phyloP scores from a whole-genome alignment of 2,888 invertebrate species.

The Furcula furcula region DNA sequence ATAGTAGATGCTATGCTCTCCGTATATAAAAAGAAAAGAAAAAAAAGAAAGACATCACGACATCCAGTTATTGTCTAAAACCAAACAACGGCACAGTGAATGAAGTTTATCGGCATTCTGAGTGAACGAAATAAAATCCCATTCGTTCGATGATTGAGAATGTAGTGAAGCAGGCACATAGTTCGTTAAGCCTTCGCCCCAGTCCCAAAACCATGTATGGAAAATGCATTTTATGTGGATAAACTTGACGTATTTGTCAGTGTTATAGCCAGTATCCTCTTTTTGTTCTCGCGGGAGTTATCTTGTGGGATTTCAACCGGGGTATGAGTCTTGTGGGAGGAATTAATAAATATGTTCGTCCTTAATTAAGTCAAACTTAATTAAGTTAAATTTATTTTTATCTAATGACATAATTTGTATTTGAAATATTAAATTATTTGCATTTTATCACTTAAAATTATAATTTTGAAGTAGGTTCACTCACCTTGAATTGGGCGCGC shows the following conservation, averaged over 20 bases:
- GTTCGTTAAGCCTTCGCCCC: neutral
- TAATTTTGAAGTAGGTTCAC: too few species aligned
- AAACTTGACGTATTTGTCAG: neutral
- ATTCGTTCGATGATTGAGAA: neutral
- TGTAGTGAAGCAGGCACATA: conserved; percentile 1
- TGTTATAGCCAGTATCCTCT: neutral
- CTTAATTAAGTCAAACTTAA: too few species aligned
- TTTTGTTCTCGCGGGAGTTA: too few species aligned
- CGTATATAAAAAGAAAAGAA: neutral
- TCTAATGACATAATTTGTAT: too few species aligned
- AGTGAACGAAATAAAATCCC: neutral
- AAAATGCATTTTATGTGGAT: neutral
- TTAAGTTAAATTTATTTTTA: too few species aligned
- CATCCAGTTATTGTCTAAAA: conserved; percentile 1
- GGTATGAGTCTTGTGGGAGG: too few species aligned
- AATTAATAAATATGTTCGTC: too few species aligned
- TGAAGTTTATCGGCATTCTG: conserved; percentile 2
- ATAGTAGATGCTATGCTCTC: conserved; percentile 1
- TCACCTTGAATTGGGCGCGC: too few species aligned
- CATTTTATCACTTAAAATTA: too few species aligned
- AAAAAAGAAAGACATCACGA: neutral
- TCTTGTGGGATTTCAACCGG: too few species aligned
- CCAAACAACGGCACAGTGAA: conserved; percentile 2
- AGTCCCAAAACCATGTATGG: neutral
- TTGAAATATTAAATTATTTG: too few species aligned